phyloP scores from a whole-genome alignment of 2,888 invertebrate species.

The Zygothrica quintamaculata region DNA sequence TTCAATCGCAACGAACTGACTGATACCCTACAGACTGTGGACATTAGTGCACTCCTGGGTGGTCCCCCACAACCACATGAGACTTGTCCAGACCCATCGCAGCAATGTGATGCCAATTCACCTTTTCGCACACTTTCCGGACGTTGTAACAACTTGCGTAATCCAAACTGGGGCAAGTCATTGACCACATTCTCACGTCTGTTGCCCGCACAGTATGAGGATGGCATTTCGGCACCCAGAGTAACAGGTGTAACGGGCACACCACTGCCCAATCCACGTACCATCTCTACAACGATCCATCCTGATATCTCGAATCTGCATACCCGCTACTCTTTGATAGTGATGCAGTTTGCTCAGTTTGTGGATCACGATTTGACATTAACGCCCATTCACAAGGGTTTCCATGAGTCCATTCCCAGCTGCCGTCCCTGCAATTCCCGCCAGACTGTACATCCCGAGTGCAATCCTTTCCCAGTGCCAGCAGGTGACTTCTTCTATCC shows the following conservation, averaged over 20 bases:
- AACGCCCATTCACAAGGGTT: slow-evolving; percentile 96
- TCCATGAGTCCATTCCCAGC: slow-evolving; percentile 95
- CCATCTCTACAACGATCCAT: slow-evolving; percentile 94
- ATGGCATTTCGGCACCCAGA: slow-evolving; percentile 93
- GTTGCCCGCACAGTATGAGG: slow-evolving; percentile 94
- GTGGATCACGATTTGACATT: slow-evolving; percentile 97
- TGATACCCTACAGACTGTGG: slow-evolving; percentile 91
- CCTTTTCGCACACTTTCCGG: slow-evolving; percentile 91
- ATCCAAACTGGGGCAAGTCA: slow-evolving; percentile 92
- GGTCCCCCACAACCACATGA: slow-evolving; percentile 57
- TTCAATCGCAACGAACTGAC: slow-evolving; percentile 88
- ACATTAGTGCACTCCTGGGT: slow-evolving; percentile 88
- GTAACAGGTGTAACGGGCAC: slow-evolving; percentile 90
- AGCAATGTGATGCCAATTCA: slow-evolving; percentile 89
- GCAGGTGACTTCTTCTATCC: slow-evolving; percentile 95
- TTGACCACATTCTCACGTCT: slow-evolving; percentile 93
- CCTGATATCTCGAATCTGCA: slow-evolving; percentile 96
- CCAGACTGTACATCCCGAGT: slow-evolving; percentile 95
- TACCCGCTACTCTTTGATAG: slow-evolving; percentile 94
- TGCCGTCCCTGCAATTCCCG: slow-evolving; percentile 95
- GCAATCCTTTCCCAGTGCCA: slow-evolving; percentile 96
- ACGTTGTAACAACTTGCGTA: slow-evolving; percentile 94
- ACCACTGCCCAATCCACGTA: slow-evolving; percentile 92
- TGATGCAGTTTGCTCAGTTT: slow-evolving; percentile 98
- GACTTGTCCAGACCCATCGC: slow-evolving; percentile 89